These are phyloP conservation scores for Crossaster papposus DNA, from an alignment of 53 echinoderm and acorn worm species.

Conservation along the genomic window DNA sequence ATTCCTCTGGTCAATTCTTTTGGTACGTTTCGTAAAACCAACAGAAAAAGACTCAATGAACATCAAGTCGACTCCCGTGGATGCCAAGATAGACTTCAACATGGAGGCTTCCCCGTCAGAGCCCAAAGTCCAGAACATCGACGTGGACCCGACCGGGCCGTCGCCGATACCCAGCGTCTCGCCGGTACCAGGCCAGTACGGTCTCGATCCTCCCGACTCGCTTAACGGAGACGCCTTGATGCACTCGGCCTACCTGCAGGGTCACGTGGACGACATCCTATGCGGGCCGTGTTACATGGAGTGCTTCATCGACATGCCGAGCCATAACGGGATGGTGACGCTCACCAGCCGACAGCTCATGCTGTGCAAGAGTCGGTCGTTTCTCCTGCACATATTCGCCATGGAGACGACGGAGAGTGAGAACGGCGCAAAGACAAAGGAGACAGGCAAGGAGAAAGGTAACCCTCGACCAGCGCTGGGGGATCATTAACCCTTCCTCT, in stretches of 20 bases:
- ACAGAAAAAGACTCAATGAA: conserved; percentile 82
- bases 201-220: neutral
- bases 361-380: conserved; percentile 81
- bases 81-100: conserved; percentile 92
- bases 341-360: conserved; percentile 89
- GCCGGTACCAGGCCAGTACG: too few species aligned
- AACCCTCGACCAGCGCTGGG: neutral
- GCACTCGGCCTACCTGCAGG: conserved; percentile 76
- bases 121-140: conserved; percentile 80
- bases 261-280: conserved; percentile 80
- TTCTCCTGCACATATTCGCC: conserved; percentile 91
- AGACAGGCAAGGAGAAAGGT: conserved; percentile 51
- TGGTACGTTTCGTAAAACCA: neutral
- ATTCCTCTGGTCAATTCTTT: neutral
- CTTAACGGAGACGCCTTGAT: conserved; percentile 55
- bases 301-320: conserved; percentile 88
- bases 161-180: neutral
- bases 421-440: conserved; percentile 16
- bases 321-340: conserved; percentile 85
- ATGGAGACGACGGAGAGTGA: conserved; percentile 41
- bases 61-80: conserved; percentile 84
- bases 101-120: conserved; percentile 75
- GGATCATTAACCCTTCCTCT: too few species aligned
- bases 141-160: conserved; percentile 12
- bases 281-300: conserved; percentile 93